phyloP scores from a whole-genome alignment of 2,113 vertebrate species.

The Hypanus sabinus region DNA sequence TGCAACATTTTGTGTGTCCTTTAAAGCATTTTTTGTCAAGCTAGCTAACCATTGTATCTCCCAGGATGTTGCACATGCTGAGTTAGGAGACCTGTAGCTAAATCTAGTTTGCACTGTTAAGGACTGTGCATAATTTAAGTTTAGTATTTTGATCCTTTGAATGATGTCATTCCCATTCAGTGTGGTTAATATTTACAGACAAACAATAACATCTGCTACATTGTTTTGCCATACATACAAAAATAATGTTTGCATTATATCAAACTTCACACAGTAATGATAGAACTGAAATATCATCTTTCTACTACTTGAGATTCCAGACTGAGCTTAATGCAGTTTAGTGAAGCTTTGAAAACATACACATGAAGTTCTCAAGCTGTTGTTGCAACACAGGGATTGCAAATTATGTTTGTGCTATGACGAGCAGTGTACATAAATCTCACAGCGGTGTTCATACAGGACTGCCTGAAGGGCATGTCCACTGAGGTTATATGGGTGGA shows the following conservation, averaged over 20 bases:
- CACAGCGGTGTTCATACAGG: too few relatives aligned
- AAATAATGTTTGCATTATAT: not conserved
- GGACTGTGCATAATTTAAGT: not conserved
- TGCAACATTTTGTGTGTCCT: too few relatives aligned
- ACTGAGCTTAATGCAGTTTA: slow-evolving; percentile 15
- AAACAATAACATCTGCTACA: not conserved
- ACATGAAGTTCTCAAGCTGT: not conserved
- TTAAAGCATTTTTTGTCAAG: too few relatives aligned
- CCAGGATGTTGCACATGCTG: too few relatives aligned
- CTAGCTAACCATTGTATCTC: too few relatives aligned
- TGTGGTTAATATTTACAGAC: slow-evolving; percentile 14
- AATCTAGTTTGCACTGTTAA: not conserved
- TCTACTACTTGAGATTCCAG: not conserved
- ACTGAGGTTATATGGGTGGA: too few relatives aligned
- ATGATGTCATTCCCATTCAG: not conserved
- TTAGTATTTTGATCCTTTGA: not conserved
- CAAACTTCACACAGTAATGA: not conserved
- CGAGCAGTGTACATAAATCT: not conserved
- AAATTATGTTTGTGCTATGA: not conserved
- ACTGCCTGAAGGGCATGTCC: too few relatives aligned
- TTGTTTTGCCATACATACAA: not conserved
- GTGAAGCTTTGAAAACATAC: not conserved
- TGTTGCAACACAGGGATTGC: not conserved
- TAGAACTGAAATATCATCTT: slow-evolving; percentile 4
- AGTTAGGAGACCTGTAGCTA: too few relatives aligned